Base-by-base conservation (phyloP, 2,797 vertebrate genomes). In the Premnoplex brunnescens region DNA sequence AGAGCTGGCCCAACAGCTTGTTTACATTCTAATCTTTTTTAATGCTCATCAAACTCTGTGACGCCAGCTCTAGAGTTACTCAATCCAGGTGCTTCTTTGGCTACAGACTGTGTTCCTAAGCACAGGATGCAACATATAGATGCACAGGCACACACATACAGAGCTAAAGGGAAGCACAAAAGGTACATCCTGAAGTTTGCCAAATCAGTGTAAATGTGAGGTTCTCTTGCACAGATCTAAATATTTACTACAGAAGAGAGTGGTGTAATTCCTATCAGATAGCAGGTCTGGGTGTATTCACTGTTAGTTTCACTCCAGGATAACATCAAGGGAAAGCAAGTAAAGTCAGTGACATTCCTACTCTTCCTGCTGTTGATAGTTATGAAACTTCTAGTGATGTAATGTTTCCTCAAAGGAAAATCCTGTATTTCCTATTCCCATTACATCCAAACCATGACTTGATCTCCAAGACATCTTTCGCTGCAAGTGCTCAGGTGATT, bases 311-410 rank as follows among this genome's bases (percentile, higher is more conserved):
- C 89, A 80, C 85, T 86, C n/a, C 63, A 86, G 55, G 74, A 94
- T 91, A 96, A 93, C 54, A 93, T 96, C 89, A 95, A 94, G 78
- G 23, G 55, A 94, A 91, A 95, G 63, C 66, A 78, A 85, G 78
- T 68, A 56, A 90, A 90, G 69, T 54, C 88, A 95, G 77, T 60
- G 67, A 63, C 7, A 6, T 88, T 90, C 48, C 66, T 81, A 19
- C 64, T 62, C 44, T 85, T 88, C 30, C 48, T 95, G 83, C 52
- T 43, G 5, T 49, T 85, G 49, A 79, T 37, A 37, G 55, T 93
- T 95, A 87, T 48, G 83, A 94, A 96, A 95, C 51, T 63, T 67
- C 11, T 14, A 64, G 19, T 89, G 52, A 10, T 1, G 41, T 59
- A 88, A 67, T 77, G 2, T 87, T 95, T 93, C 77, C 67, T 95